Evolutionary conservation across 1,140 invertebrate genomes (phyloP), one percentile per base, ranked within the genome.

Genomic region (Trachymyrmex cornetzi): DNA sequence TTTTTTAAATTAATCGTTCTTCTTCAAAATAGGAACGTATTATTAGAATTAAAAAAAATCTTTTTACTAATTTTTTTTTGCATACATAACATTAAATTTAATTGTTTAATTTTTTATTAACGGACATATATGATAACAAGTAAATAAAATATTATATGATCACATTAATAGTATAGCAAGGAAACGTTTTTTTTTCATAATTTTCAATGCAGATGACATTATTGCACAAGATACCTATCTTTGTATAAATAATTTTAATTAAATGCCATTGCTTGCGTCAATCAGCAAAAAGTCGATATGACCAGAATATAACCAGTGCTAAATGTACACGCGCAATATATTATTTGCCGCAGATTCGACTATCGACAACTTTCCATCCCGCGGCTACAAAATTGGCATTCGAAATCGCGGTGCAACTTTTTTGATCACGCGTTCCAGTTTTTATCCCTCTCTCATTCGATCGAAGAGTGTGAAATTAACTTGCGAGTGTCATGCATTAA

Each of bases 301-400:
- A 14, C 44, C 67, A 38, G 27, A 74, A 75, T 84, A 44, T 84
- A 84, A 74, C 27, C 69, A 50, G 27, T 19, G 14, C 9, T 84
- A 61, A 75, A 84, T 84, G 66, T 72, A 82, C 38, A 27, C 34
- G 53, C 19, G 38, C 67, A 38, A 84, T 84, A 61, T 30, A 75
- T 84, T 74, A 84, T 63, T 74, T 48, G 38, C 69, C 38, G 22
- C 55, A 44, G 67, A 74, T 50, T 59, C 24, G 19, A 22, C 67
- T 63, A 74, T 75, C 80, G 80, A 84, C 69, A 63, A 75, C 38
- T 84, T 63, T 82, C 22, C 67, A 82, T 82, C 69, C 69, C 27
- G 55, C 38, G 80, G 77, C 48, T 80, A 69, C 64, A 81, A 75
- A 82, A 82, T 82, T 82, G 67, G 19, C 38, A 74, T 75, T 55